Evolutionary conservation across 2,113 vertebrate genomes (phyloP).

Genomic region (Ctenodactylus gundi): DNA sequence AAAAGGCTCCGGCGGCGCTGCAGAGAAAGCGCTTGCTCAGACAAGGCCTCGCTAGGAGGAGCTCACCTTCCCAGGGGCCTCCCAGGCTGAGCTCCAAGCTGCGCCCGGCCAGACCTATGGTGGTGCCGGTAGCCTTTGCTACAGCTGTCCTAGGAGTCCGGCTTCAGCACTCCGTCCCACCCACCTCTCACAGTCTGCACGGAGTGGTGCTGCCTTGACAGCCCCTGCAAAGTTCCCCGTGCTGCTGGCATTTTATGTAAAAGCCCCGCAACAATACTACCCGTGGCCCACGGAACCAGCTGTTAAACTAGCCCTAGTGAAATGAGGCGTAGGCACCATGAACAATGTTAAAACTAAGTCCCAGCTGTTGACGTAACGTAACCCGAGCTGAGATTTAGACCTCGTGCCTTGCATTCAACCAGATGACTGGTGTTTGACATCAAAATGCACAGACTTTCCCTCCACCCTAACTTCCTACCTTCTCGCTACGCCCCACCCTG

Average conservation of each 20-base stretch:
- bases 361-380: neutral
- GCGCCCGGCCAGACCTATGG: neutral
- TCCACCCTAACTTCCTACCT: neutral
- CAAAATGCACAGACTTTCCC: conserved; percentile 30
- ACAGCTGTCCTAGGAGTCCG: neutral
- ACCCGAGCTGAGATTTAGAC: neutral
- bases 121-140: neutral
- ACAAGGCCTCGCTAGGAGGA: conserved; percentile 4
- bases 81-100: neutral
- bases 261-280: conserved; percentile 62
- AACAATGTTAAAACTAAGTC: conserved; percentile 7
- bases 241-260: neutral
- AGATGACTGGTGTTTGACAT: neutral
- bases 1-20: neutral
- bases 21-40: neutral
- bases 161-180: neutral
- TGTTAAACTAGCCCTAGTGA: conserved; percentile 62
- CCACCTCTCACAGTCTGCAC: rapidly evolving
- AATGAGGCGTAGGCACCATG: neutral
- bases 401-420: conserved; percentile 52
- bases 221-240: neutral
- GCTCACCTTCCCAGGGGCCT: neutral
- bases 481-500: neutral
- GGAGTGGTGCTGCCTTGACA: neutral
- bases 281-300: conserved; percentile 65